A percentile compares a stretch with the other conserved stretches of the same genome.
These are phyloP conservation scores for Distichodus sexfasciatus DNA, from an alignment of 2,797 vertebrate species.

Conservation along the genomic window DNA sequence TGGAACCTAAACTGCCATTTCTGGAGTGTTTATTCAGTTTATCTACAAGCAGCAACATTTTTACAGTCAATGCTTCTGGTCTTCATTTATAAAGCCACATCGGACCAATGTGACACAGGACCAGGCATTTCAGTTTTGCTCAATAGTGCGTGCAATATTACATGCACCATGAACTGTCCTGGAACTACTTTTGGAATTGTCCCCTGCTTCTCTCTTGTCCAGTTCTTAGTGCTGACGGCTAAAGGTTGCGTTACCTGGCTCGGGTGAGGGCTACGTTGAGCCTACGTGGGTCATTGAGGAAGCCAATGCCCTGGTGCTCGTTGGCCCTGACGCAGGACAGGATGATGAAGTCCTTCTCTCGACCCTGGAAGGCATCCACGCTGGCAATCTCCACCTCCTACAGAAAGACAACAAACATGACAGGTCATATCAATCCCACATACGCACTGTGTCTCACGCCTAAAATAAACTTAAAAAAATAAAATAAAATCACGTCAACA, in stretches of 20 bases:
- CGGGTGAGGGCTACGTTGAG: conserved; percentile 96
- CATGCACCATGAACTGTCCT: too few species aligned
- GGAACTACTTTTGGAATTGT: neutral
- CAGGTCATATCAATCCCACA: neutral
- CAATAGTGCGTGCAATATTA: too few species aligned
- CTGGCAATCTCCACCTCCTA: conserved; percentile 99
- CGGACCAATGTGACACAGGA: too few species aligned
- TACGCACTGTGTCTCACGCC: neutral
- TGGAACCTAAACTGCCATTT: too few species aligned
- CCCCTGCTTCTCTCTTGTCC: neutral
- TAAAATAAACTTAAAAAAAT: too few species aligned
- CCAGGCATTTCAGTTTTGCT: too few species aligned
- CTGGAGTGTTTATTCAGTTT: too few species aligned
- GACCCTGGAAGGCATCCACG: conserved; percentile 96
- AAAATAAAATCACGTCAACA: too few species aligned
- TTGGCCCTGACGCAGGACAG: conserved; percentile 97
- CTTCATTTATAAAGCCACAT: too few species aligned
- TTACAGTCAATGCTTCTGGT: too few species aligned
- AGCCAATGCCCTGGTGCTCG: conserved; percentile 97
- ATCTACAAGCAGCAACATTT: too few species aligned
- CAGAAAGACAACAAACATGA: neutral
- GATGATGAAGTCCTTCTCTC: conserved; percentile 99
- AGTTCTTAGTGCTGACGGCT: neutral
- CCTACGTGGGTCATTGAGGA: conserved; percentile 93
- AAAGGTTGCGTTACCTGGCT: conserved; percentile 84